Percentiles rank a stretch among this genome's conserved stretches.
Evolutionary conservation across 2,888 invertebrate genomes (phyloP).

Genomic region (Synergus gifuensis): DNA sequence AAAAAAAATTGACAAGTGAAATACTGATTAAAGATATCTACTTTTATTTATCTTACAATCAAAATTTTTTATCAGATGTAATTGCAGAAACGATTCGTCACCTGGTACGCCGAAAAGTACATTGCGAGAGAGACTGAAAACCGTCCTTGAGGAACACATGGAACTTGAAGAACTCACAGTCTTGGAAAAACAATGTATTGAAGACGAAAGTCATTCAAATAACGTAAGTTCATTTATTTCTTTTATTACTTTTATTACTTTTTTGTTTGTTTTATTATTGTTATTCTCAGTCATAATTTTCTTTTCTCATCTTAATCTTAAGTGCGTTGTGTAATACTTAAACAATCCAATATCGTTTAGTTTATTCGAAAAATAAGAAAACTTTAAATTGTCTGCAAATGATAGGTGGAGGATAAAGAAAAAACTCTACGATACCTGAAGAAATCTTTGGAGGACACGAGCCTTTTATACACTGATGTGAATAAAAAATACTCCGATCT

Average conservation of each 20-base stretch:
- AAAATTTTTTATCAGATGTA: slow-evolving; percentile 28
- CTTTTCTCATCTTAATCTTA: neutral
- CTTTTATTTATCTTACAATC: slow-evolving; percentile 39
- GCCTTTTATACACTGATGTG: slow-evolving; percentile 52
- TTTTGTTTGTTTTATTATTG: neutral
- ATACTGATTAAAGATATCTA: slow-evolving; percentile 5
- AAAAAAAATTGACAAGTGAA: too few species aligned
- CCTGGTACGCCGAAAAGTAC: slow-evolving; percentile 70
- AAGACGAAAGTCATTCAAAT: slow-evolving; percentile 67
- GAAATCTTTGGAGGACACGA: slow-evolving; percentile 53
- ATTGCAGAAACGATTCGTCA: slow-evolving; percentile 49
- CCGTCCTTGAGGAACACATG: slow-evolving; percentile 79
- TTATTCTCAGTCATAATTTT: neutral
- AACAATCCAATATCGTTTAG: neutral
- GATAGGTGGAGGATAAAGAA: slow-evolving; percentile 45
- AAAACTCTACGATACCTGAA: slow-evolving; percentile 45
- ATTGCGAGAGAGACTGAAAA: slow-evolving; percentile 75
- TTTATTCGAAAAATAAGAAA: neutral
- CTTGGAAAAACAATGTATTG: slow-evolving; percentile 80
- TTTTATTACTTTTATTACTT: neutral
- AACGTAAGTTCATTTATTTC: slow-evolving; percentile 26
- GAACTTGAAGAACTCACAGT: slow-evolving; percentile 81
- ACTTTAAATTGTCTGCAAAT: neutral
- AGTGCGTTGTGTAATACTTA: neutral
- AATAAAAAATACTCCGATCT: slow-evolving; percentile 58